Evolutionary conservation across 2,797 vertebrate species (phyloP), one percentile per base, ranked within the genome.

Genomic region (Simalia tracyae): DNA sequence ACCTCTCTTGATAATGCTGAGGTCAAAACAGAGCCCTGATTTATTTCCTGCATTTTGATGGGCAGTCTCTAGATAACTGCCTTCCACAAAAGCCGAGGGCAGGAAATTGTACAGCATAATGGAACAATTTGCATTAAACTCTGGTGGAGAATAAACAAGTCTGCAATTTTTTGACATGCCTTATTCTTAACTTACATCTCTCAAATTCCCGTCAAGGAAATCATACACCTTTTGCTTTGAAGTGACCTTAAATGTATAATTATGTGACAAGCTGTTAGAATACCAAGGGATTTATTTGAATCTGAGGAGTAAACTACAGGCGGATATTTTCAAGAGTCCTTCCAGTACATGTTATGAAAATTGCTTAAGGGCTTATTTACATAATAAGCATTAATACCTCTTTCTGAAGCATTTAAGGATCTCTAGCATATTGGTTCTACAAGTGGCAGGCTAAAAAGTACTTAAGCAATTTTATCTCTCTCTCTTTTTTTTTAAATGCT

Each of bases 361-460:
- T 94, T 95, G 72, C 93, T 81, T 95, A 94, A 56, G 89, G 96
- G 90, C 94, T 93, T 95, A 95, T 94, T 92, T 93, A 91, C 91
- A 94, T 96, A 91, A 94, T 94, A 95, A 36, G 59, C 85, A 88
- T 61, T 84, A 95, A 94, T 46, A 9, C 93, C 72, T 95, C 92
- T 94, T 89, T 92, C 94, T 61, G 86, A 91, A 94, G 50, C 92
- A 91, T 84, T 94, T 93, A 87, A 91, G 84, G 87, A 76, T 94
- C 31, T 68, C 57, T 89, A 63, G n/a, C 92, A 88, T 72, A 86
- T 5, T 86, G 10, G 2, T 94, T 94, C 92, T 56, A 87, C 28
- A 94, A 85, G 72, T 87, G 93, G 46, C 89, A 92, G 87, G 42
- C 22, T 90, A 94, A 95, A 93, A 90, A 87, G 76, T 89, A 92